Conservation (phyloP, 2,113 vertebrate genomes). For the Pantherophis guttatus region DNA sequence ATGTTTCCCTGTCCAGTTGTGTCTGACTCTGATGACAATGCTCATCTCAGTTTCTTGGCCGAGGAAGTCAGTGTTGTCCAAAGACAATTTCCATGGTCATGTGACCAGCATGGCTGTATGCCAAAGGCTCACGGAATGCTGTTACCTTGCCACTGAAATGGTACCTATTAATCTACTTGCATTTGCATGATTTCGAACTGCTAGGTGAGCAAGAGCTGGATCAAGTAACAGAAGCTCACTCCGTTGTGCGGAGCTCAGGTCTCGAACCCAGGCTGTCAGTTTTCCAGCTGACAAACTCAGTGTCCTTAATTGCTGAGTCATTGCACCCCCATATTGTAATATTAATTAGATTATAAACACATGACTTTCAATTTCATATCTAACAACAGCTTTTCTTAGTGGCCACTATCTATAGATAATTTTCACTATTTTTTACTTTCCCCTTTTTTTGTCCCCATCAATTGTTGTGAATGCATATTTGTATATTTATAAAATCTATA, state of each 20-base stretch:
- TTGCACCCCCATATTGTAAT: not conserved
- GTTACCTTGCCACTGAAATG: not conserved
- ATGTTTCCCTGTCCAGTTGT: not conserved
- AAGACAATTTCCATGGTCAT: not conserved
- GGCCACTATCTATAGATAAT: not conserved
- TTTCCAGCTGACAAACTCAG: too few relatives aligned
- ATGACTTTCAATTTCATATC: not conserved
- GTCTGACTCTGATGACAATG: not conserved
- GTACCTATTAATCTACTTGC: not conserved
- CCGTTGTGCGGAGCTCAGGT: too few relatives aligned
- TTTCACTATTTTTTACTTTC: not conserved
- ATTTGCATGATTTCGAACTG: not conserved
- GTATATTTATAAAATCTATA: not conserved
- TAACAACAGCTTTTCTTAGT: not conserved
- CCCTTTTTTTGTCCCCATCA: not conserved
- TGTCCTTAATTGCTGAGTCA: too few relatives aligned
- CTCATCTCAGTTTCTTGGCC: not conserved
- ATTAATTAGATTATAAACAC: not conserved
- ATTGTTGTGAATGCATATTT: not conserved
- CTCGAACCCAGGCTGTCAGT: too few relatives aligned
- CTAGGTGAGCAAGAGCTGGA: too few relatives aligned
- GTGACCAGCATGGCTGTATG: not conserved
- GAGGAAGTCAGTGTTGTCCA: not conserved
- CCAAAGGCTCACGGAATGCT: not conserved
- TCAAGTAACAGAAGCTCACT: too few relatives aligned